Percentiles rank a stretch among this genome's conserved stretches.
Conservation (phyloP, 2,888 invertebrate species). For the Kryphioiulus occultus region DNA sequence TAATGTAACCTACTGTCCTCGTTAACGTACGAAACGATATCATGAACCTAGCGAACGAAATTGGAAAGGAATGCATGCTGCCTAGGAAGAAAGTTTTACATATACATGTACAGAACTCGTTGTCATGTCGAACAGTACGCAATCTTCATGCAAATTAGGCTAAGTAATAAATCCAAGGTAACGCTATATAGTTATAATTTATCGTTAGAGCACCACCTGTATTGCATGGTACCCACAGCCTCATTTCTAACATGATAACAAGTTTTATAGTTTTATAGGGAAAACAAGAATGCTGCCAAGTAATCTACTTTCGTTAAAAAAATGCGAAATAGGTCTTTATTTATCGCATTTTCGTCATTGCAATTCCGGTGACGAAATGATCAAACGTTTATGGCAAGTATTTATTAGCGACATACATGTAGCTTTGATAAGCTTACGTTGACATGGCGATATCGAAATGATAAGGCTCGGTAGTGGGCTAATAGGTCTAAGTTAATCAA, state of each 20-base stretch:
- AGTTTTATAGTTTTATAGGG: neutral
- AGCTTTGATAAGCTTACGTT: neutral
- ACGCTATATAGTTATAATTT: neutral
- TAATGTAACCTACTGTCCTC: too few species aligned
- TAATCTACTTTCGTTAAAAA: neutral
- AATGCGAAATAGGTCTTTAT: neutral
- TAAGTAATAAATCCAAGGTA: neutral
- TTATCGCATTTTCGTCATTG: neutral
- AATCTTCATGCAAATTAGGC: neutral
- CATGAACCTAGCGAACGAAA: too few species aligned
- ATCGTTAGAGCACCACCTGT: neutral
- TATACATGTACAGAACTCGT: too few species aligned
- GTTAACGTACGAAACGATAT: too few species aligned
- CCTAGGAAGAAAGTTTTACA: too few species aligned
- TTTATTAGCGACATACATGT: neutral
- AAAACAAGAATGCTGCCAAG: neutral
- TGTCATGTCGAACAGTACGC: too few species aligned
- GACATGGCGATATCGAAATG: neutral
- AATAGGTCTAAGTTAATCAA: conserved; percentile 1
- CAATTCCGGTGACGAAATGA: neutral
- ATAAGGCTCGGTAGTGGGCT: neutral
- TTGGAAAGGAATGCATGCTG: too few species aligned
- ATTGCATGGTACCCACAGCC: neutral
- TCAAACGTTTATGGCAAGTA: neutral
- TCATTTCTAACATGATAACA: neutral